Base-by-base conservation (phyloP, 2,797 vertebrate species). In the Manis pentadactyla region DNA sequence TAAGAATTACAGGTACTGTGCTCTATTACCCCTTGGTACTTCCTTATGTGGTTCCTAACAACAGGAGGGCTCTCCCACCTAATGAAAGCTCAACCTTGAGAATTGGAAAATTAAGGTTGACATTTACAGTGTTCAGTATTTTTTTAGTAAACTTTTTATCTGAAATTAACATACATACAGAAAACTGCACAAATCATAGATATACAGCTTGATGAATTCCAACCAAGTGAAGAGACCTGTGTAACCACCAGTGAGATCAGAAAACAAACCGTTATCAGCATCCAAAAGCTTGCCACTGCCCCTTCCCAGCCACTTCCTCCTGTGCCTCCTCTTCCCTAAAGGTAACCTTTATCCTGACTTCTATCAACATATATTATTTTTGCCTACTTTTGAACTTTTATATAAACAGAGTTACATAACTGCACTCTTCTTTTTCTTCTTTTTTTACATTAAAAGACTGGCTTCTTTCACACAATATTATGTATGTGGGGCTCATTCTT, bases 351-450 rank as follows among this genome's bases (percentile, higher is more conserved):
- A 71, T 55, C 51, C 29, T 59, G 71, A 63, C 49, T 90, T 90
- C 39, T 75, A 42, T 77, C 42, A 61, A 4, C 27, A 31, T 42
- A 46, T 66, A 71, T 66, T 79, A 55, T 17, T 53, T 84, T 74
- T 84, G 46, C 23, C 15, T 90, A 14, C 23, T 92, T 95, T 89
- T 90, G 23, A 90, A 93, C 46, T 83, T 46, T 90, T 75, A 34
- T 68, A 9, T 53, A 57, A 87, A 64, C 68, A 31, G 9, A 51
- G 68, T 64, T 79, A 59, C 42, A 55, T 29, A 59, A 29, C 51
- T 61, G 6, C 4, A 27, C 10, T 18, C 14, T 69, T 42, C 1
- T 61, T 59, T 29, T 25, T 19, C 55, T 6, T 75, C 46, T 74
- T 46, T 49, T 77, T 78, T 34, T 21, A 15, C 23, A 57, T 78